Conservation (phyloP, 2,113 vertebrate genomes). For the Uropsilus gracilis region DNA sequence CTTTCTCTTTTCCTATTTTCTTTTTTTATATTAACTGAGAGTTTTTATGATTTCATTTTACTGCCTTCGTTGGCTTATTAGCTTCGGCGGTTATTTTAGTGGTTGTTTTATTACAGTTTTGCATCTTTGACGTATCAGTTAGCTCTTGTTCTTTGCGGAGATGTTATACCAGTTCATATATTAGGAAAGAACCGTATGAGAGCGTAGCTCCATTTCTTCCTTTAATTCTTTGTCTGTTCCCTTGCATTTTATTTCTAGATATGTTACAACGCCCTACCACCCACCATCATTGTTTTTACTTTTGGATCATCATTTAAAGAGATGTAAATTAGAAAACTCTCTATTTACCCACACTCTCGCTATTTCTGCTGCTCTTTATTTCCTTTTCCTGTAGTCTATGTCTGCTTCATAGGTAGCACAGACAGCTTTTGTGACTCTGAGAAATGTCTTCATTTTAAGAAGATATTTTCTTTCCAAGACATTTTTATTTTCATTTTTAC, state of each 20-base stretch:
- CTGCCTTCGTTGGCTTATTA: not conserved
- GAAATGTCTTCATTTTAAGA: constrained; percentile 10
- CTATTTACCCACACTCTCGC: not conserved
- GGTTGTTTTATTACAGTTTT: not conserved
- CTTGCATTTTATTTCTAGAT: not conserved
- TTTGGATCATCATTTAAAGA: constrained; percentile 10
- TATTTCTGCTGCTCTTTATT: not conserved
- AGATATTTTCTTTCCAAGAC: not conserved
- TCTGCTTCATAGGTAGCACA: not conserved
- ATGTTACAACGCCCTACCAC: not conserved
- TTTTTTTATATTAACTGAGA: constrained; percentile 18
- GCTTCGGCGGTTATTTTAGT: not conserved
- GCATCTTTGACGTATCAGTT: not conserved
- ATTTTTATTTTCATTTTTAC: no score
- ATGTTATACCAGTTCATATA: no score
- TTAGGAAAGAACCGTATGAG: not conserved
- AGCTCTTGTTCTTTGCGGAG: not conserved
- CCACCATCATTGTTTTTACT: not conserved
- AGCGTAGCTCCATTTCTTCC: not conserved
- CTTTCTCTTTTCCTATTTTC: not conserved
- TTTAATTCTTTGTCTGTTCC: not conserved
- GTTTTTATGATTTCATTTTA: not conserved
- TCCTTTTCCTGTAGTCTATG: not conserved
- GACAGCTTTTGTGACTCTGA: not conserved
- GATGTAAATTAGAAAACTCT: not conserved